These are phyloP conservation scores for Macrochelys suwanniensis DNA, from an alignment of 2,797 vertebrate genomes.

Conservation along the genomic window DNA sequence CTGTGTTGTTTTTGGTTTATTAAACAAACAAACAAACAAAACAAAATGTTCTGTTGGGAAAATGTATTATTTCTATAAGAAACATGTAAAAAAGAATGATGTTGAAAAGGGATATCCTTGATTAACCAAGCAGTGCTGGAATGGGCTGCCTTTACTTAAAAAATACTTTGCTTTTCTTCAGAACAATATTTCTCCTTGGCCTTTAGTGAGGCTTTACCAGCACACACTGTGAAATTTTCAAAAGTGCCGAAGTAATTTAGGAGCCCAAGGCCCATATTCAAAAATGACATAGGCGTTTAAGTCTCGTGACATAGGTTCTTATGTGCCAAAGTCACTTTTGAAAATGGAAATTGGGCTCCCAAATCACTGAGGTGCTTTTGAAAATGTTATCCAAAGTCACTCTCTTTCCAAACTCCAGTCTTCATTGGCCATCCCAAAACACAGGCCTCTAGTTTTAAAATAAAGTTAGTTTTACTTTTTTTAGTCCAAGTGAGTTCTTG, in stretches of 20 bases:
- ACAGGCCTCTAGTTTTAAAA: background rate
- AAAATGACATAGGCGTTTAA: background rate
- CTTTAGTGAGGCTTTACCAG: constrained; percentile 4
- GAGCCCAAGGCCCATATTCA: background rate
- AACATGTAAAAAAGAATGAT: background rate
- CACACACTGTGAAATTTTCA: background rate
- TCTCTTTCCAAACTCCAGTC: background rate
- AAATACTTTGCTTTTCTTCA: constrained; percentile 2
- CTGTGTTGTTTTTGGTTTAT: background rate
- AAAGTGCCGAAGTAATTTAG: background rate
- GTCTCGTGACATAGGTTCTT: background rate
- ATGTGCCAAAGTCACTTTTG: background rate
- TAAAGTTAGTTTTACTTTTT: background rate
- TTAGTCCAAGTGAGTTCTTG: background rate
- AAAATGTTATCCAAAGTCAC: background rate
- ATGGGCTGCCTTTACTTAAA: background rate
- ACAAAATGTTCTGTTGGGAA: constrained; percentile 36
- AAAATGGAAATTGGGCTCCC: background rate
- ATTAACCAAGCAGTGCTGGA: constrained; percentile 7
- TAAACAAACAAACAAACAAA: constrained; percentile 24
- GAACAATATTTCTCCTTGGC: background rate
- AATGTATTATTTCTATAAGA: background rate
- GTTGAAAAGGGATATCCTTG: background rate
- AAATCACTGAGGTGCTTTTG: background rate
- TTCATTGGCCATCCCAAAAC: background rate